These are phyloP conservation scores for Drosophila pseudotakahashii DNA, from an alignment of 2,888 invertebrate species.

Conservation along the genomic window DNA sequence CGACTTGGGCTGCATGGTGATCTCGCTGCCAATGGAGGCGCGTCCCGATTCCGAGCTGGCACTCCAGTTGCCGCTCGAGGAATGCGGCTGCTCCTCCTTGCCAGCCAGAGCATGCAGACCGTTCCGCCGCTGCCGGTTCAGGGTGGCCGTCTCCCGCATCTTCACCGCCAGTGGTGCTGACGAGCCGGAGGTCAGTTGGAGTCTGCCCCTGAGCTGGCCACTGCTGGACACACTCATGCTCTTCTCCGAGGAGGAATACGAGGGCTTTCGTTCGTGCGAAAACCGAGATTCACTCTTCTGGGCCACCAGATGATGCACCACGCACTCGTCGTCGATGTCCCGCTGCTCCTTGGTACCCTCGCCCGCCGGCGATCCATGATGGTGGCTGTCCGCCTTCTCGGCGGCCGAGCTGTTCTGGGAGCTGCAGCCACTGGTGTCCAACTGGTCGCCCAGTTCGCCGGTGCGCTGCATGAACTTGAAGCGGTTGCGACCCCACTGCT, in stretches of 20 bases:
- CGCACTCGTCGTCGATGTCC: conserved; percentile 86
- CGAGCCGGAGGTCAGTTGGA: conserved; percentile 61
- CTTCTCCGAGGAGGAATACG: conserved; percentile 91
- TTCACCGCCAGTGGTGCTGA: conserved; percentile 86
- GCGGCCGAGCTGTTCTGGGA: conserved; percentile 65
- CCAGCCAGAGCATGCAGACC: conserved; percentile 85
- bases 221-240: conserved; percentile 86
- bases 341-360: conserved; percentile 52
- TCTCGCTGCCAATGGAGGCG: conserved; percentile 93
- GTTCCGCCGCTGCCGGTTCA: conserved; percentile 89
- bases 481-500: conserved; percentile 93
- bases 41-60: conserved; percentile 95
- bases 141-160: conserved; percentile 90
- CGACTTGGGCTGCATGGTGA: conserved; percentile 89
- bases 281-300: conserved; percentile 87
- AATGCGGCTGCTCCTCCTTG: conserved; percentile 92
- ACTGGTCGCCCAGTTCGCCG: conserved; percentile 80
- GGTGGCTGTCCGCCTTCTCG: conserved; percentile 65
- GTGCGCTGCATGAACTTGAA: conserved; percentile 89
- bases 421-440: conserved; percentile 81
- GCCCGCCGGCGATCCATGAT: conserved; percentile 26
- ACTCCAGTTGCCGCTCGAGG: conserved; percentile 97
- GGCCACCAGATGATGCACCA: conserved; percentile 88
- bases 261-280: conserved; percentile 91
- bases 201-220: conserved; percentile 78